Evolutionary conservation across 2,797 vertebrate genomes (phyloP), one percentile per base, ranked within the genome.

Genomic region (Mustela erminea): DNA sequence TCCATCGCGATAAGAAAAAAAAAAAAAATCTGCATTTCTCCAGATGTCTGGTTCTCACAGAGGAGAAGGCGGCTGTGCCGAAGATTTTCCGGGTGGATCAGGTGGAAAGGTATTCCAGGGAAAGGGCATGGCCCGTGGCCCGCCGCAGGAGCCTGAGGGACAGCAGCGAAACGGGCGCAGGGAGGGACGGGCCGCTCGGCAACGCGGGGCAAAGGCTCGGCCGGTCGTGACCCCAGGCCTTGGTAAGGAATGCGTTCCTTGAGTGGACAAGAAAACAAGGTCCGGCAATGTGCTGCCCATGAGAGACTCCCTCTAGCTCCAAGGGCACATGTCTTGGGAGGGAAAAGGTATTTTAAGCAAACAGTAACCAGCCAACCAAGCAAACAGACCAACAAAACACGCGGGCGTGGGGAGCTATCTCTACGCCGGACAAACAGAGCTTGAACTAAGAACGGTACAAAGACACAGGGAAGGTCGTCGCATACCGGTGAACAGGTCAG

Each of bases 151-250:
- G n/a, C 11, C 13, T 3, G 23, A 1, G 18, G 66, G 21, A 9
- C 17, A 9, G 11, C 72, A 5, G 14, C 1, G 32, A 3, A 13
- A 1, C 2, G 4, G 41, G 49, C 3, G 1, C 7, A 7, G 4
- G 10, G 18, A 35, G 14, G 13, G 11, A n/a, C 35, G 52, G 64
- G 2, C 0, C 1, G 5, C 17, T 15, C 5, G 49, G 20, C 29
- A 41, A 14, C 17, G 0, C 21, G 5, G 58, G 52, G 17, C 11
- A 23, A 70, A 81, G 78, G 46, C 56, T 29, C 3, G 1, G 4
- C 29, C 5, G 38, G 27, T 5, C 0, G 0, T 27, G 14, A 32
- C 29, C 17, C 6, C 2, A 1, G 5, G 20, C 17, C 14, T 4
- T 7, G 29, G 17, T 13, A 20, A 75, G 60, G 21, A 54, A 64